Evolutionary conservation across 2,888 invertebrate genomes (phyloP).

Genomic region (Apotomis betuletana): DNA sequence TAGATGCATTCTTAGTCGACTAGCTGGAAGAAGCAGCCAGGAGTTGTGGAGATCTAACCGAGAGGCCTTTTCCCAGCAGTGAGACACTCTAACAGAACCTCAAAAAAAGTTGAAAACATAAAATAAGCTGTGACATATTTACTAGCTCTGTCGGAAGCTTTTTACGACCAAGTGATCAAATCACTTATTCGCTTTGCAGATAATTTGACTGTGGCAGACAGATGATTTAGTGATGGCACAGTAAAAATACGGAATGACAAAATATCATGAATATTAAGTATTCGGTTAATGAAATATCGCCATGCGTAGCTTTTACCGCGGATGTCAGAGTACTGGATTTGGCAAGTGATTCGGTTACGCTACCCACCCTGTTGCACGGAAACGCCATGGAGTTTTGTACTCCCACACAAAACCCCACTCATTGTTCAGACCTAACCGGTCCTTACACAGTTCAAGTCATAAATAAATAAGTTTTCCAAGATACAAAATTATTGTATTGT

Average conservation of each 20-base stretch:
- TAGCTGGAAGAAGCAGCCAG: too few species aligned
- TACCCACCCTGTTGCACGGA: neutral
- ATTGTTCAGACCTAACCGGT: too few species aligned
- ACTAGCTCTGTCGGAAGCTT: conserved; percentile 23
- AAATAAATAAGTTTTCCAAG: too few species aligned
- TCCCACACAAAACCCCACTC: too few species aligned
- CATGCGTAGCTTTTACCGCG: conserved; percentile 26
- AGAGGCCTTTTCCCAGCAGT: too few species aligned
- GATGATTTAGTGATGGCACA: conserved; percentile 35
- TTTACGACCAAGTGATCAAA: conserved; percentile 28
- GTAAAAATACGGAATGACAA: conserved; percentile 40
- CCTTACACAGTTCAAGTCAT: too few species aligned
- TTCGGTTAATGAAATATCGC: conserved; percentile 42
- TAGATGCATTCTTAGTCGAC: too few species aligned
- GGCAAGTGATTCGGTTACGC: neutral
- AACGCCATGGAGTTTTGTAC: too few species aligned
- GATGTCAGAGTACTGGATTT: conserved; percentile 17
- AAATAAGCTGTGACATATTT: conserved; percentile 10
- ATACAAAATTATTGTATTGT: too few species aligned
- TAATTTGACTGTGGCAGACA: conserved; percentile 38
- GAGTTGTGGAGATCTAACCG: too few species aligned
- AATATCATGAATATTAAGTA: conserved; percentile 43
- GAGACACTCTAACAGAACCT: too few species aligned
- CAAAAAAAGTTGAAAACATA: neutral
- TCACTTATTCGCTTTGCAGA: conserved; percentile 30